Evolutionary conservation across 1,140 invertebrate species (phyloP).

Genomic region (Ceratitis capitata): DNA sequence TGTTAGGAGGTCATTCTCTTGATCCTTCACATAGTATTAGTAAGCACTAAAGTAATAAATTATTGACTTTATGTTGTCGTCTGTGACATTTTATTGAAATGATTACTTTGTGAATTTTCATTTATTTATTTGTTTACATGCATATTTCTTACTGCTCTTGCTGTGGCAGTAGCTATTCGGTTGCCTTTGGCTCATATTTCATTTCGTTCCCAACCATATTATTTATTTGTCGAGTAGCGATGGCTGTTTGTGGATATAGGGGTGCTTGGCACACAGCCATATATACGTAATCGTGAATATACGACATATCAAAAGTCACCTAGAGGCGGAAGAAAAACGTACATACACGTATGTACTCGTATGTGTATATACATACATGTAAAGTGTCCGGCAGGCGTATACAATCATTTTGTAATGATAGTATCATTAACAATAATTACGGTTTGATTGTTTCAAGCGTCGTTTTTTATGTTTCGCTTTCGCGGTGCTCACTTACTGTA

Average conservation of each 20-base stretch:
- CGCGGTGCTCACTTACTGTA: background rate
- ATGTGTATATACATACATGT: background rate
- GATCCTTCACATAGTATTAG: background rate
- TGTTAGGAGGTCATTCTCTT: too few species aligned
- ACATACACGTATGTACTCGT: background rate
- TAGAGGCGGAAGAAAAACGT: background rate
- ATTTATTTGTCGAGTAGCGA: background rate
- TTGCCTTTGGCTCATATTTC: background rate
- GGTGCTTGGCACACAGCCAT: background rate
- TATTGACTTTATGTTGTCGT: conserved; percentile 22
- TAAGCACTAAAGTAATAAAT: background rate
- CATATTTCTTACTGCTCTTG: too few species aligned
- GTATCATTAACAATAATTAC: conserved; percentile 32
- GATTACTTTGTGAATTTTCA: conserved; percentile 14
- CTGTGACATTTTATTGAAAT: conserved; percentile 35
- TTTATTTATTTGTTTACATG: background rate
- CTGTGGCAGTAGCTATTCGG: background rate
- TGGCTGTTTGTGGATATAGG: background rate
- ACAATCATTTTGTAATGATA: conserved; percentile 20
- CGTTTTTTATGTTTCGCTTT: conserved; percentile 21
- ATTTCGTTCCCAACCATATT: background rate
- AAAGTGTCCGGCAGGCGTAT: background rate
- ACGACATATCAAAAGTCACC: background rate
- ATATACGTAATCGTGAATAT: background rate
- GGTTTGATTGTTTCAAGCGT: conserved; percentile 26